Base-by-base conservation (phyloP, 2,888 invertebrate genomes). In the Sinhomidia bicolor region DNA sequence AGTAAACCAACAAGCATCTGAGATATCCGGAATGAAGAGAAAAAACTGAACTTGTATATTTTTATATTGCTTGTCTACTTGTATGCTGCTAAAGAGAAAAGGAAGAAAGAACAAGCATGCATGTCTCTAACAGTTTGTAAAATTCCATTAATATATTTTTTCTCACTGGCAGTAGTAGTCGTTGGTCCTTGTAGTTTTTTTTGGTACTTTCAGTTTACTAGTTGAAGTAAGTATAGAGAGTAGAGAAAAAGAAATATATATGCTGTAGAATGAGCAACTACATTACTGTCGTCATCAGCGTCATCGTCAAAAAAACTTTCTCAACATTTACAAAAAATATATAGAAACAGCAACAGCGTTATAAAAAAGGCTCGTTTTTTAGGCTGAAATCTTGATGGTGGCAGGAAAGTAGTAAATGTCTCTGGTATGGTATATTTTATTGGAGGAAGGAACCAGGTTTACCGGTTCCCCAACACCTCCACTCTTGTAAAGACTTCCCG, bases 91-190 rank as follows among this genome's bases (percentile, higher is more conserved):
- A 9, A 47, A 17, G 54, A 29, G 29, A 74, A 9, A 44, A 44
- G 9, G 44, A 36, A 36, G 7, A 2, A 51, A 17, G 36, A 36
- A 36, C 3, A 7, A 7, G 36, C 17, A 78, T 17, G 32, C 54
- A 62, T 36, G 78, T 32, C 57, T 57, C 41, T 32, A 20, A 44
- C 80, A 80, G n/a, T 80, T 36, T 80, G 80, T 62, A 62, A 60
- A 60, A 80, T 62, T 80, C 80, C 62, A 79, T 54, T 79, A 79
- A 79, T 60, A 23, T 80, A 44, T 79, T 79, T 76, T 14, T 29
- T 29, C 57, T 78, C 17, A n/a, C 51, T 71, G 44, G 23, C 17
- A 9, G 54, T 54, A n/a, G 57, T 14, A 17, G 7, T 65, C 9
- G 14, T n/a, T n/a, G 47, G 17, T 36, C 0, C 36, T 71, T 44